A percentile compares a stretch with the other conserved stretches of the same genome.
Conservation (phyloP, 2,113 vertebrate species). For the Psilopogon haemacephalus region DNA sequence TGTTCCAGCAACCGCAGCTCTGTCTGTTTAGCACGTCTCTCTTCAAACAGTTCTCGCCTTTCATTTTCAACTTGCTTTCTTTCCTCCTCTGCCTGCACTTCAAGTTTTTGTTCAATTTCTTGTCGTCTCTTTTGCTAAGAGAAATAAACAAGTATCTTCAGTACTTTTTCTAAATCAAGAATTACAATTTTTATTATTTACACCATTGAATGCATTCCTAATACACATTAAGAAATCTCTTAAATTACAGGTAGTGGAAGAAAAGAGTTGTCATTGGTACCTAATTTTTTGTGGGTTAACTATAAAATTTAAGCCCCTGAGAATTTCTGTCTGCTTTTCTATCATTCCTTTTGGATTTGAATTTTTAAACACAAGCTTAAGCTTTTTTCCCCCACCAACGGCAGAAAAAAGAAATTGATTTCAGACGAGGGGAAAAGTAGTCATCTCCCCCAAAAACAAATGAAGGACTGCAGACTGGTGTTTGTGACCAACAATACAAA, state of each 20-base stretch:
- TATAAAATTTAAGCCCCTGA: neutral
- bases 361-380: neutral
- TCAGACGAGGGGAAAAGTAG: neutral
- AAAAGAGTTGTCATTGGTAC: neutral
- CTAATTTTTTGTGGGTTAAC: neutral
- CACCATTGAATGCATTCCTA: neutral
- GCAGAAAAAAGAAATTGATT: neutral
- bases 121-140: slow-evolving; percentile 91
- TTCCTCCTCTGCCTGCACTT: slow-evolving; percentile 96
- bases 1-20: slow-evolving; percentile 95
- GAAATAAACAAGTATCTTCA: neutral
- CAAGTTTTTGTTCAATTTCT: slow-evolving; percentile 98
- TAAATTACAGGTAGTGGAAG: neutral
- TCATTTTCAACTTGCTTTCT: slow-evolving; percentile 94
- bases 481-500: neutral
- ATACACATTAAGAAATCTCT: neutral
- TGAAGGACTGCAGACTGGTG: neutral
- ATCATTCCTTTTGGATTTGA: neutral
- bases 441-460: neutral
- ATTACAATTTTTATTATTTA: neutral
- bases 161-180: neutral
- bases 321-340: neutral
- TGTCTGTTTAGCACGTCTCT: slow-evolving; percentile 95
- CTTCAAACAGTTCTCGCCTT: slow-evolving; percentile 94
- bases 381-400: accelerated